Conservation (phyloP, 1,140 invertebrate genomes). For the Eurosta solidaginis region DNA sequence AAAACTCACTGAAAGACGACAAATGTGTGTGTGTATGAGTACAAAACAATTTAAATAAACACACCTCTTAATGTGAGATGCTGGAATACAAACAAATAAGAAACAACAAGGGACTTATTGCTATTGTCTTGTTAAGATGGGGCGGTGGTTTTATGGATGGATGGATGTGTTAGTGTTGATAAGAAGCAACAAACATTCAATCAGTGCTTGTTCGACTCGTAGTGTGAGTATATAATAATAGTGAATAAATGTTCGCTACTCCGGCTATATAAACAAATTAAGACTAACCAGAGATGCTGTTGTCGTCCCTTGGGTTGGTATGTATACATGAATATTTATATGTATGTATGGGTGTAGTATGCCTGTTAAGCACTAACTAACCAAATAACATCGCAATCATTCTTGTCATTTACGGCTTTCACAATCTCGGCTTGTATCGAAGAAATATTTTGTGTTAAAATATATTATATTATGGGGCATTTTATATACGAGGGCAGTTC, state of each 20-base stretch:
- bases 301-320: not conserved
- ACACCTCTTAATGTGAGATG: not conserved
- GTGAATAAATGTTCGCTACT: not conserved
- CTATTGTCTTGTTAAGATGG: not conserved
- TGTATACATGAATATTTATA: not conserved
- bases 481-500: not conserved
- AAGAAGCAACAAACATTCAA: not conserved
- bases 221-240: not conserved
- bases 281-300: not conserved
- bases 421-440: not conserved
- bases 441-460: not conserved
- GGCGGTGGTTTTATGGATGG: too few relatives aligned
- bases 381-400: not conserved
- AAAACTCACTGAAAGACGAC: too few relatives aligned
- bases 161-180: not conserved
- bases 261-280: not conserved
- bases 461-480: not conserved
- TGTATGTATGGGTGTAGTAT: not conserved
- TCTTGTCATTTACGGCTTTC: not conserved
- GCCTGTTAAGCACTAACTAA: not conserved
- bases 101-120: not conserved
- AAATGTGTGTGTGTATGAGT: too few relatives aligned
- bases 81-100: not conserved
- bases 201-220: not conserved
- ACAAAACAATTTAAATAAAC: not conserved